Conservation (phyloP, 2,113 vertebrate genomes). For the Thalassoma bifasciatum region DNA sequence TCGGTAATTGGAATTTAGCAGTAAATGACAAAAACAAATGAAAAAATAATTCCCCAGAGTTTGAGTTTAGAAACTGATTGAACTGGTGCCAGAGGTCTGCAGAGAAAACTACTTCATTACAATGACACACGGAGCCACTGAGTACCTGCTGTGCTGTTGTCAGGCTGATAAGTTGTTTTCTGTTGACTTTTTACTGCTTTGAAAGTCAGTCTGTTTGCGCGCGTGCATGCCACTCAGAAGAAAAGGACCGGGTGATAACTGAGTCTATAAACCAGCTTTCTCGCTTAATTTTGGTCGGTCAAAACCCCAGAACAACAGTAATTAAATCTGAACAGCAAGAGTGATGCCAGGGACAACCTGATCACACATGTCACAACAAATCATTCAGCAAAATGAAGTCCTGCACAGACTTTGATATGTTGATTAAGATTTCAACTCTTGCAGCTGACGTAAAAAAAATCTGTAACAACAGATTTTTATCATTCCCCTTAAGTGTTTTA, state of each 20-base stretch:
- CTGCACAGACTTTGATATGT: no score
- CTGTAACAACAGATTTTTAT: no score
- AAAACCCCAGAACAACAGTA: no score
- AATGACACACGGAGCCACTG: neutral
- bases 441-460: no score
- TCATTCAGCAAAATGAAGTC: no score
- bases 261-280: no score
- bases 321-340: no score
- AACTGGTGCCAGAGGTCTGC: slow-evolving; percentile 14
- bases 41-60: slow-evolving; percentile 20
- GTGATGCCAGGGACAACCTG: no score
- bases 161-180: neutral
- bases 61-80: slow-evolving; percentile 31
- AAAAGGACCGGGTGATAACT: neutral
- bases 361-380: no score
- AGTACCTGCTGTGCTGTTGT: neutral
- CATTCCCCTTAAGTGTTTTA: no score
- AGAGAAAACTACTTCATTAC: neutral
- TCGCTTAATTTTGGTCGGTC: no score
- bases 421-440: no score
- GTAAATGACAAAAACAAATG: slow-evolving; percentile 57
- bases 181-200: neutral
- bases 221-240: neutral
- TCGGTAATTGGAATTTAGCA: slow-evolving; percentile 67
- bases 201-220: neutral